Evolutionary conservation across 2,797 vertebrate species (phyloP).

Genomic region (Fringilla coelebs): DNA sequence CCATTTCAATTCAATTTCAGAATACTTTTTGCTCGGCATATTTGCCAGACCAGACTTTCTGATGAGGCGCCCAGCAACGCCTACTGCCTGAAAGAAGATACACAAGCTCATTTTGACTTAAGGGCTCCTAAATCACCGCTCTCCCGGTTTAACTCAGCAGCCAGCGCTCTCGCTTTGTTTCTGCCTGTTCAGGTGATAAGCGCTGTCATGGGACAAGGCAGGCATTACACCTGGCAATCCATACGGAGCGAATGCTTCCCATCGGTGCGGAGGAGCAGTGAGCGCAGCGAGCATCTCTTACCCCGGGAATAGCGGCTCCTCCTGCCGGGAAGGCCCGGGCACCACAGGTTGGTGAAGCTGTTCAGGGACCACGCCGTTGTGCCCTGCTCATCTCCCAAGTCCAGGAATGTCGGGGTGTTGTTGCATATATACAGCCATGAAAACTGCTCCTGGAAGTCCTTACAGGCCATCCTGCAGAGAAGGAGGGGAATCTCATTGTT

Average conservation of each 20-base stretch:
- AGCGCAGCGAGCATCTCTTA: neutral
- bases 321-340: neutral
- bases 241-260: neutral
- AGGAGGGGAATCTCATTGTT: neutral
- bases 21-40: neutral
- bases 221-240: neutral
- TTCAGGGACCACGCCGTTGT: constrained; percentile 39
- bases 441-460: constrained; percentile 72
- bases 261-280: neutral
- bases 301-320: neutral
- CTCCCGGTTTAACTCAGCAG: neutral
- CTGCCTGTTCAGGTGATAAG: neutral
- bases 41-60: neutral
- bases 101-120: neutral
- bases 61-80: neutral
- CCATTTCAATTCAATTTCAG: neutral
- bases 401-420: constrained; percentile 51
- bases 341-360: neutral
- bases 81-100: neutral
- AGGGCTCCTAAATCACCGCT: neutral
- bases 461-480: constrained; percentile 73
- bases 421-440: constrained; percentile 67
- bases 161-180: neutral
- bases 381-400: neutral
- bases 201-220: neutral